Conservation (phyloP, 1,140 invertebrate genomes). For the Oncopodura yosiiana region DNA sequence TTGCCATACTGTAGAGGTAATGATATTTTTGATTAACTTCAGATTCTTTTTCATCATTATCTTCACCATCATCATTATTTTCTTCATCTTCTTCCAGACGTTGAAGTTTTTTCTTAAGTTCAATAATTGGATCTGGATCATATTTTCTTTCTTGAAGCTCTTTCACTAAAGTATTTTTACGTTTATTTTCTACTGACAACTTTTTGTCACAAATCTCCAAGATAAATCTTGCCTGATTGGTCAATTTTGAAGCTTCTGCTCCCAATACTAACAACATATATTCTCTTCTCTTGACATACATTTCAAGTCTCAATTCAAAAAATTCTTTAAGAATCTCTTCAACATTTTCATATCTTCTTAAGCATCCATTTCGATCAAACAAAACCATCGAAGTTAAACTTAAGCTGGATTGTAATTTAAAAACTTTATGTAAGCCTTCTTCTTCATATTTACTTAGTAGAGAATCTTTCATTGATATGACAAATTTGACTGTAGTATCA, state of each 20-base stretch:
- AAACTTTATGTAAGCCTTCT: conserved; percentile 87
- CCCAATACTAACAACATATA: conserved; percentile 82
- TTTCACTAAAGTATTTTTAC: conserved; percentile 81
- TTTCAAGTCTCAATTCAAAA: conserved; percentile 66
- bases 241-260: conserved; percentile 81
- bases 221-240: conserved; percentile 90
- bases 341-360: conserved; percentile 68
- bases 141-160: conserved; percentile 79
- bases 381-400: conserved; percentile 75
- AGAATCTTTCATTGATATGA: conserved; percentile 67
- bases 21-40: conserved; percentile 51
- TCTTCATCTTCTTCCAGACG: conserved; percentile 45
- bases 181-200: conserved; percentile 88
- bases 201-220: conserved; percentile 92
- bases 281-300: conserved; percentile 78
- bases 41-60: conserved; percentile 38
- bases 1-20: conserved; percentile 86
- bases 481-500: conserved; percentile 85
- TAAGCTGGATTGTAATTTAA: conserved; percentile 79
- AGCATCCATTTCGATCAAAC: conserved; percentile 81
- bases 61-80: conserved; percentile 41
- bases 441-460: conserved; percentile 65
- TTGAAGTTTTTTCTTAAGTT: conserved; percentile 85
- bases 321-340: conserved; percentile 78
- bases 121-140: conserved; percentile 84